These are phyloP conservation scores for Huso huso DNA, from an alignment of 2,797 vertebrate genomes.

Conservation along the genomic window DNA sequence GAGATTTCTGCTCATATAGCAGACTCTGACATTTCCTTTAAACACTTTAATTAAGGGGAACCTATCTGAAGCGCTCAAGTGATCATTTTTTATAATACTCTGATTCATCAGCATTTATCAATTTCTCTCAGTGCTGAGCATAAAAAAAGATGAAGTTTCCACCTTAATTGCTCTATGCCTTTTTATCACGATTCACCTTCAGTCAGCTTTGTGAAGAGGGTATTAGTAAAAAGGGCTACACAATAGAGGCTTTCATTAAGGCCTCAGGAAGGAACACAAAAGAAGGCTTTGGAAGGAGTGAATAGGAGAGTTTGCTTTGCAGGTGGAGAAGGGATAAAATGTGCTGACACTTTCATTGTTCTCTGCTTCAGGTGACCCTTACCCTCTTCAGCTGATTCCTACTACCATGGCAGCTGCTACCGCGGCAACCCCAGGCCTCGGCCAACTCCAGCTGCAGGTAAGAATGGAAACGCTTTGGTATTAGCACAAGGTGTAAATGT, in stretches of 20 bases:
- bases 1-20: not conserved
- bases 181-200: conserved; percentile 88
- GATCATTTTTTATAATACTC: conserved; percentile 43
- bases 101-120: conserved; percentile 26
- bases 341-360: conserved; percentile 61
- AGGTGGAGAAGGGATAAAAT: conserved; percentile 69
- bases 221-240: conserved; percentile 81
- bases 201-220: conserved; percentile 81
- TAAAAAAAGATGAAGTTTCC: conserved; percentile 70
- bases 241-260: conserved; percentile 94
- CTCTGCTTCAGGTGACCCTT: conserved; percentile 85
- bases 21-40: conserved; percentile 27
- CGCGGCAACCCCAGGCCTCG: conserved; percentile 83
- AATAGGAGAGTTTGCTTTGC: conserved; percentile 67
- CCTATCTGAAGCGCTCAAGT: conserved; percentile 53
- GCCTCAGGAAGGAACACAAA: conserved; percentile 74
- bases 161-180: conserved; percentile 86
- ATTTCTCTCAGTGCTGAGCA: conserved; percentile 8
- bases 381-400: conserved; percentile 97
- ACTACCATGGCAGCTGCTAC: conserved; percentile 94
- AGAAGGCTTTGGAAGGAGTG: conserved; percentile 69
- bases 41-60: conserved; percentile 46
- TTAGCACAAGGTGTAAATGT: not conserved
- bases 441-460: conserved; percentile 95
- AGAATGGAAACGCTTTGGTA: conserved; percentile 38